Percentiles rank a stretch among this genome's conserved stretches.
These are phyloP conservation scores for Lepus europaeus DNA, from an alignment of 2,113 vertebrate species.

Conservation along the genomic window DNA sequence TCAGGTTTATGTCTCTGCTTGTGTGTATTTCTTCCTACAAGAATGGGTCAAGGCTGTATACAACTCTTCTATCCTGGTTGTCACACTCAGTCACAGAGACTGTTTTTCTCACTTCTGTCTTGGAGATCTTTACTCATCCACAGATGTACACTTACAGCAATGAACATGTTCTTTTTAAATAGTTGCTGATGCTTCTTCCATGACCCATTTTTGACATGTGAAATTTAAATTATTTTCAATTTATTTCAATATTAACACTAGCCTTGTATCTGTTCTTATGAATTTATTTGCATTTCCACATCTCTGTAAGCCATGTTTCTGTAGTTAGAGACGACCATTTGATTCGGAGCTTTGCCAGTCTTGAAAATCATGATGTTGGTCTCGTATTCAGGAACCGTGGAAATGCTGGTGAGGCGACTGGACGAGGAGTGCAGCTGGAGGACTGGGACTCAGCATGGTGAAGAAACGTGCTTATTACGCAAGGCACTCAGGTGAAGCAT, in stretches of 20 bases:
- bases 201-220: not conserved
- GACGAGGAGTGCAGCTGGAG: not conserved
- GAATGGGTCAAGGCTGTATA: not conserved
- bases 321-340: constrained; percentile 7
- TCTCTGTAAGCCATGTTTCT: not conserved
- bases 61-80: constrained; percentile 9
- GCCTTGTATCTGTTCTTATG: not conserved
- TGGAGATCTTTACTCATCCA: not conserved
- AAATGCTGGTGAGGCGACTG: not conserved
- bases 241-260: not conserved
- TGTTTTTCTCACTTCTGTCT: not conserved
- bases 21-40: not conserved
- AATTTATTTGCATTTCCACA: not conserved
- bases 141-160: not conserved
- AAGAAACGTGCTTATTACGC: not conserved
- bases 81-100: not conserved
- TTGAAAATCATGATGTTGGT: not conserved
- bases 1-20: not conserved
- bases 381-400: not conserved
- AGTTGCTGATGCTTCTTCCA: not conserved
- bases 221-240: not conserved
- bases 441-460: not conserved
- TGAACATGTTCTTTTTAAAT: not conserved
- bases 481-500: constrained; percentile 1
- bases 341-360: not conserved